phyloP scores from a whole-genome alignment of 2,888 invertebrate species.

The Cordilura impudica region DNA sequence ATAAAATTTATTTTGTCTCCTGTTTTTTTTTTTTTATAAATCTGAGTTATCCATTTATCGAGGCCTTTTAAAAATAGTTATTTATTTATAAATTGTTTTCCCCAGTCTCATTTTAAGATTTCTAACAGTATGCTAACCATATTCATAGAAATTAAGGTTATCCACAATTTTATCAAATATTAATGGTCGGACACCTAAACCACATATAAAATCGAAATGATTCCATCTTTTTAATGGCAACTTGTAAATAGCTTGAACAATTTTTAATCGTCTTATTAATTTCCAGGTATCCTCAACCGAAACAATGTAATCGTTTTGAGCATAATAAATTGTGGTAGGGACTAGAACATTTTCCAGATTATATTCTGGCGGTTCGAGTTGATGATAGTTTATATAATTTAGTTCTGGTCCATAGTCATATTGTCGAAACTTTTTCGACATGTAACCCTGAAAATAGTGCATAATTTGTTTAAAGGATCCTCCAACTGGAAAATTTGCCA shows the following conservation, averaged over 20 bases:
- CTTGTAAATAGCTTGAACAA: conserved; percentile 72
- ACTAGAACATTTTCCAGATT: conserved; percentile 70
- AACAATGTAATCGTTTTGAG: conserved; percentile 76
- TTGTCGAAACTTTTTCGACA: conserved; percentile 75
- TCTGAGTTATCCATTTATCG: no score
- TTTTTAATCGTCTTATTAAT: conserved; percentile 70
- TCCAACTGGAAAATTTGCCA: conserved; percentile 75
- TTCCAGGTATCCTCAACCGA: conserved; percentile 74
- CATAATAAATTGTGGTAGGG: conserved; percentile 74
- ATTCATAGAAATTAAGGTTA: conserved; percentile 72
- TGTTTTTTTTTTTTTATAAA: no score
- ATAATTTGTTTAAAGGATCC: conserved; percentile 76
- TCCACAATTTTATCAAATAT: conserved; percentile 75
- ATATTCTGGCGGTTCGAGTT: conserved; percentile 74
- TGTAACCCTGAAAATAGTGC: conserved; percentile 76
- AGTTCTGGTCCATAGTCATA: conserved; percentile 74
- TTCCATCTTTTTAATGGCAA: conserved; percentile 76
- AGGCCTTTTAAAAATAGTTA: not conserved
- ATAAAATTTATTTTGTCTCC: no score
- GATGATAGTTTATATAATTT: conserved; percentile 72
- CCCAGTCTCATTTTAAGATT: not conserved
- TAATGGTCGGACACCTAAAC: conserved; percentile 73
- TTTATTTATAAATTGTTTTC: not conserved
- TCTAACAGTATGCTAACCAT: conserved; percentile 49
- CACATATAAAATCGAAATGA: conserved; percentile 76